Percentiles rank a stretch among this genome's conserved stretches.
These are phyloP conservation scores for Poecilia picta DNA, from an alignment of 2,797 vertebrate genomes.

Conservation along the genomic window DNA sequence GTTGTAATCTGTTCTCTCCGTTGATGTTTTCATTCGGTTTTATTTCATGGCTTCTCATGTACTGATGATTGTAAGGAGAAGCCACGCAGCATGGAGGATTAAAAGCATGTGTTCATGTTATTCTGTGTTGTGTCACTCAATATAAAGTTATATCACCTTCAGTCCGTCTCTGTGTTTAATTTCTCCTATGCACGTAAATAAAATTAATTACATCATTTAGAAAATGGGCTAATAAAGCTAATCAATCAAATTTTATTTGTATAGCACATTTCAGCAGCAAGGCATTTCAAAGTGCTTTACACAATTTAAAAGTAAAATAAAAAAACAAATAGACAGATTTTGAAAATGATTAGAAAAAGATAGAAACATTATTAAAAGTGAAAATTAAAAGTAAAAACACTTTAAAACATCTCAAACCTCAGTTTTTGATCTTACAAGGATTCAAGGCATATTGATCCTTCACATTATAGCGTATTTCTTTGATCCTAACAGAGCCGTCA, in stretches of 20 bases:
- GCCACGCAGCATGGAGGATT: slow-evolving; percentile 53
- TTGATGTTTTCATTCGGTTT: slow-evolving; percentile 36
- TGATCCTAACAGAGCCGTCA: background rate
- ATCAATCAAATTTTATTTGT: too few relatives aligned
- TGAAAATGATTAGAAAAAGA: too few relatives aligned
- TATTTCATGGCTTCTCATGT: slow-evolving; percentile 42
- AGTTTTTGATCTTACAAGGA: too few relatives aligned
- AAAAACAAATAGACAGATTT: too few relatives aligned
- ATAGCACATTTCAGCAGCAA: too few relatives aligned
- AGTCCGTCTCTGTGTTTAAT: slow-evolving; percentile 25
- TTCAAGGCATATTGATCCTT: too few relatives aligned
- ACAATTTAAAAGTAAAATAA: too few relatives aligned
- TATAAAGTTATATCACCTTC: slow-evolving; percentile 65
- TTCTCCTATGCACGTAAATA: background rate
- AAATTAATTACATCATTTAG: background rate
- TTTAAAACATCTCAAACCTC: too few relatives aligned
- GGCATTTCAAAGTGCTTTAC: too few relatives aligned
- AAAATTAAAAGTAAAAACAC: too few relatives aligned
- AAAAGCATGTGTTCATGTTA: slow-evolving; percentile 61
- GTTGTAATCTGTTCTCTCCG: slow-evolving; percentile 27
- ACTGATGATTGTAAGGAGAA: slow-evolving; percentile 34
- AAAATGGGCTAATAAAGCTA: background rate
- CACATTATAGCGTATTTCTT: background rate
- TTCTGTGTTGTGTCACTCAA: slow-evolving; percentile 59
- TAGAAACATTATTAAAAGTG: too few relatives aligned